Evolutionary conservation across 2,888 invertebrate species (phyloP).

Genomic region (Ephialtes manifestator): DNA sequence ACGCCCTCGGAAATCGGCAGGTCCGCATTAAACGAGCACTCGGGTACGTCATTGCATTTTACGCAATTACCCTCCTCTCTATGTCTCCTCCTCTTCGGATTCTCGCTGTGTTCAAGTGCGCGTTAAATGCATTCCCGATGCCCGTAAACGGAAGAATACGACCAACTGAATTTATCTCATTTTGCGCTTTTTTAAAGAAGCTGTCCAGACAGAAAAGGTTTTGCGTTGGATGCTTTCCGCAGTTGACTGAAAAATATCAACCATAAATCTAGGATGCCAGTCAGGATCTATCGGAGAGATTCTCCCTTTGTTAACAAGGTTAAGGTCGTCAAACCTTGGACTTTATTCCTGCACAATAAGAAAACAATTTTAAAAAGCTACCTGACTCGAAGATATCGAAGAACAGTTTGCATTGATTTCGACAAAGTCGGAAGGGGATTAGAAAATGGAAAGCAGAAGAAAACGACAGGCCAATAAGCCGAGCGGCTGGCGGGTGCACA

Average conservation of each 20-base stretch:
- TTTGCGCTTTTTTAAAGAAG: no score
- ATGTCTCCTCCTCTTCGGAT: background rate
- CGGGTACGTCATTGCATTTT: slow-evolving; percentile 58
- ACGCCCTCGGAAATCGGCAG: slow-evolving; percentile 63
- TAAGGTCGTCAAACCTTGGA: no score
- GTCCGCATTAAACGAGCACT: slow-evolving; percentile 63
- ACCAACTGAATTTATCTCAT: no score
- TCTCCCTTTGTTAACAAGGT: no score
- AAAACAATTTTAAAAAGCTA: background rate
- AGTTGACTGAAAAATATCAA: no score
- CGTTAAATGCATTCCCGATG: background rate
- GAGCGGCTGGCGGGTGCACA: slow-evolving; percentile 20
- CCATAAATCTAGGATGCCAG: no score
- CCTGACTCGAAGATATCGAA: background rate
- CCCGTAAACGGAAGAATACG: no score
- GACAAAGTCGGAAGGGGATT: background rate
- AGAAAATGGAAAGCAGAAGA: background rate
- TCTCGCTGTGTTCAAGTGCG: background rate
- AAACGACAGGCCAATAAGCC: slow-evolving; percentile 28
- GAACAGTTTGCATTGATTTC: slow-evolving; percentile 34
- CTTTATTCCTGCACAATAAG: no score
- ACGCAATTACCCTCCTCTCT: slow-evolving; percentile 43
- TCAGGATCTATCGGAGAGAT: no score
- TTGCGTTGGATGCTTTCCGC: no score
- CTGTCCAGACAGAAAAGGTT: no score